Conservation (phyloP, 1,140 invertebrate genomes). For the Meloidogyne chitwoodi region DNA sequence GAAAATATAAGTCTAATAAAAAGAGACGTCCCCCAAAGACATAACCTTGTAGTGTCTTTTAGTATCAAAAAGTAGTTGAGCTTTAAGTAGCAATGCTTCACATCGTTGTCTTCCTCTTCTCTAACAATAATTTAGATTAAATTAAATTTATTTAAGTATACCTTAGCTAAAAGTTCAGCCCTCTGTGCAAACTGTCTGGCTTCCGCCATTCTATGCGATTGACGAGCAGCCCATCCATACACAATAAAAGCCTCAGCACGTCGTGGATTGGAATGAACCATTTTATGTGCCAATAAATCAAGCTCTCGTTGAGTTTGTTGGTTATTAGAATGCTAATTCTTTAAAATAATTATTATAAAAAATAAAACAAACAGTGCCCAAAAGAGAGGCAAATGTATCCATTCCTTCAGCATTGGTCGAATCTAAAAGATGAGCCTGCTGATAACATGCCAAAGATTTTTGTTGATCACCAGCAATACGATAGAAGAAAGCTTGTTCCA, state of each 20-base stretch:
- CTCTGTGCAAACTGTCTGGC: slow-evolving; percentile 7
- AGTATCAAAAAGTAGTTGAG: slow-evolving; percentile 8
- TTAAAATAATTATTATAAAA: background rate
- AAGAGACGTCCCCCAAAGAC: too few species aligned
- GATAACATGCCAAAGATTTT: slow-evolving; percentile 13
- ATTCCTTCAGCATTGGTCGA: slow-evolving; percentile 18
- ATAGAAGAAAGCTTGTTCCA: slow-evolving; percentile 11
- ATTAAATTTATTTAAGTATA: background rate
- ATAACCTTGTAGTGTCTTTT: background rate
- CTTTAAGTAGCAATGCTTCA: slow-evolving; percentile 1
- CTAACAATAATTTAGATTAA: background rate
- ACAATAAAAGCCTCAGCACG: slow-evolving; percentile 2
- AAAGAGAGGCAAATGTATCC: slow-evolving; percentile 12
- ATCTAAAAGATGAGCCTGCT: slow-evolving; percentile 10
- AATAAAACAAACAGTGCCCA: slow-evolving; percentile 4
- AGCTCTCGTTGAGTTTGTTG: slow-evolving; percentile 3
- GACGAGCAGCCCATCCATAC: slow-evolving; percentile 8
- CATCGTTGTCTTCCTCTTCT: background rate
- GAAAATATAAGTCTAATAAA: background rate
- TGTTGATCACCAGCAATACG: slow-evolving; percentile 10
- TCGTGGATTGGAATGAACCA: slow-evolving; percentile 10
- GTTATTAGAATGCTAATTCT: background rate
- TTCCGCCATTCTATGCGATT: background rate
- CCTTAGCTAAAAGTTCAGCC: slow-evolving; percentile 8
- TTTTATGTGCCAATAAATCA: slow-evolving; percentile 6